These are phyloP conservation scores for Typhlomys cinereus DNA, from an alignment of 2,113 vertebrate species.

Conservation along the genomic window DNA sequence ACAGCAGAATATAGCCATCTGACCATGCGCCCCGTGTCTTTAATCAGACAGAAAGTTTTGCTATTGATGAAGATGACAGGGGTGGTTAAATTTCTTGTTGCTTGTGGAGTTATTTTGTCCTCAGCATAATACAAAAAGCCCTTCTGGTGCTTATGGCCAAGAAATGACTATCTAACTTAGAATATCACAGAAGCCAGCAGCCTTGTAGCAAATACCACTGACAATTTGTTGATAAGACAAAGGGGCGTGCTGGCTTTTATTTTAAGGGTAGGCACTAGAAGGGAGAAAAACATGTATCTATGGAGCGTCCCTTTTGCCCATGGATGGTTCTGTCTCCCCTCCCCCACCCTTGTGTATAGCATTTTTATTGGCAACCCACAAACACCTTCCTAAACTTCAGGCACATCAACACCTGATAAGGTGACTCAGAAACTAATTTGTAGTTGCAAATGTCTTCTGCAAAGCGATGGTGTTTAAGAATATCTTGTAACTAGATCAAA, in stretches of 20 bases:
- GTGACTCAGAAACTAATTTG: slow-evolving; percentile 32
- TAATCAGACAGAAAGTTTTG: neutral
- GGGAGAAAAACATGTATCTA: neutral
- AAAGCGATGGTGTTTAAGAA: slow-evolving; percentile 63
- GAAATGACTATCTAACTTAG: neutral
- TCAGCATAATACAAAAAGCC: neutral
- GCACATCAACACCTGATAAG: neutral
- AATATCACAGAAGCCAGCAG: neutral
- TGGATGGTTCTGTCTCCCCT: fast-evolving
- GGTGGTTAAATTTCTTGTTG: neutral
- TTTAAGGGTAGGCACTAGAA: neutral
- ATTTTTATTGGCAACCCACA: neutral
- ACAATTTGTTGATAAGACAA: neutral
- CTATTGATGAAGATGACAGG: neutral
- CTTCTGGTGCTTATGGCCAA: neutral
- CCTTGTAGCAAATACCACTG: neutral
- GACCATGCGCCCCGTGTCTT: neutral
- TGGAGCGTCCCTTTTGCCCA: fast-evolving
- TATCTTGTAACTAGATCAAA: slow-evolving; percentile 58
- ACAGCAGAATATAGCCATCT: neutral
- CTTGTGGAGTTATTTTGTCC: neutral
- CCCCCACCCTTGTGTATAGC: neutral
- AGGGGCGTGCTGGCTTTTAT: neutral
- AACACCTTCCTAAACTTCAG: neutral
- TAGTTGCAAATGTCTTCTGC: slow-evolving; percentile 19